Base-by-base conservation (phyloP, 1,140 invertebrate genomes). In the Macrotrachela quadricornifera region DNA sequence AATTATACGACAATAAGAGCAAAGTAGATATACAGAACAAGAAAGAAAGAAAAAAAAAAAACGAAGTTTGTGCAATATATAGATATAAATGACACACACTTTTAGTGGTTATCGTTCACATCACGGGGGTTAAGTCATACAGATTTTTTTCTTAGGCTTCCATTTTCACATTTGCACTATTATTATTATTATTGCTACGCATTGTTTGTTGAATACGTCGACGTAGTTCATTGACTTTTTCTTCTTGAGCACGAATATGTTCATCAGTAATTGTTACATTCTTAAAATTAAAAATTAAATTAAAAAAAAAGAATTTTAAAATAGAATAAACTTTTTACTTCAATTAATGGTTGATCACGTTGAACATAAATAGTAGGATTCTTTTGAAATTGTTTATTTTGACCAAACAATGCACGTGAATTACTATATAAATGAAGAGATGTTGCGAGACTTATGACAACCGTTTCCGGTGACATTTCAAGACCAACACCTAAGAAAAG, bases 341-440 rank as follows among this genome's bases (percentile, higher is more conserved):
- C 83, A 61, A 95, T 84, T 40, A 95, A 74, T 37, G 91, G 91
- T 69, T 97, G 91, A 57, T 90, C 84, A 21, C 88, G 84, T 75
- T 96, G 92, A 57, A 94, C 77, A 73, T 82, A 90, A 50, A 90
- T 85, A 30, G 83, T 84, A 1, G 87, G 85, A 72, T 94, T 94
- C 64, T 86, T 87, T 57, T 86, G 78, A 50, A 94, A 75, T 67
- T 83, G 82, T 1, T 80, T 82, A 1, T 78, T 82, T 73, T 96
- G 91, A 11, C 91, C 91, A 39, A 83, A 84, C 0, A 94, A 82
- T 46, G 74, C 71, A 16, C 58, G 57, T 49, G 58, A 64, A 47
- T 64, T 67, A 12, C 51, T 53, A 43, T 54, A 46, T 15, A 67
- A 49, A 57, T 74, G 72, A 13, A 74, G 62, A 15, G 71, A 68